A percentile compares a stretch with the other conserved stretches of the same genome.
phyloP scores from a whole-genome alignment of 2,113 vertebrate genomes.

The Lipotes vexillifer region DNA sequence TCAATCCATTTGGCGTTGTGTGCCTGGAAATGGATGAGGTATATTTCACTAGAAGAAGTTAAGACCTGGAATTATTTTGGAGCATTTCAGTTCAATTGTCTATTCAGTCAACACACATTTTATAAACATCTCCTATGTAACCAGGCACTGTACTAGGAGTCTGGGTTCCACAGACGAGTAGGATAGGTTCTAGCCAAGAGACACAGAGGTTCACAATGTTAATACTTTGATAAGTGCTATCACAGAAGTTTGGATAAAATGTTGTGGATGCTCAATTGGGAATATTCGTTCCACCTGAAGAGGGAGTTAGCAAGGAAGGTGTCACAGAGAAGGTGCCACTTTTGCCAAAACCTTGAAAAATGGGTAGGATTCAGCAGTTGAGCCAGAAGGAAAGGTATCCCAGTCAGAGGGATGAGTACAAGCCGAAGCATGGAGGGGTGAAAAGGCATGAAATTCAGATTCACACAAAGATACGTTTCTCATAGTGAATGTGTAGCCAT shows the following conservation, averaged over 20 bases:
- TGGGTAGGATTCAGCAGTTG: not conserved
- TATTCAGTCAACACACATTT: not conserved
- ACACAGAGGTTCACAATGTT: not conserved
- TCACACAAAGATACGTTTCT: not conserved
- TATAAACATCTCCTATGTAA: not conserved
- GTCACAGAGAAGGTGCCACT: not conserved
- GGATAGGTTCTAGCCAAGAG: not conserved
- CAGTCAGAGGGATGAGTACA: not conserved
- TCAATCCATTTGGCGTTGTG: not conserved
- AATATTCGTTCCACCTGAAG: not conserved
- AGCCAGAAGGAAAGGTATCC: not conserved
- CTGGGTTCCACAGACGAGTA: not conserved
- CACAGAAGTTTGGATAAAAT: not conserved
- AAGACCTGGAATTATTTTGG: not conserved
- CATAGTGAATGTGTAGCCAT: not conserved
- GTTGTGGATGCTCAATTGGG: not conserved
- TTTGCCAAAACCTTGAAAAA: not conserved
- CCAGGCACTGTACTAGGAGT: not conserved
- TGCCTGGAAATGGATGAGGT: not conserved
- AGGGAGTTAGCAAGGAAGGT: not conserved
- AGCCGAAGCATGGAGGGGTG: not conserved
- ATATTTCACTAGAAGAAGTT: conserved; percentile 8
- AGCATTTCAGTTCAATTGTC: not conserved
- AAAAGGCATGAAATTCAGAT: not conserved
- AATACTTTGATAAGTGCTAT: not conserved